Base-by-base conservation (phyloP, 1,140 invertebrate species). In the Phortica variegata region DNA sequence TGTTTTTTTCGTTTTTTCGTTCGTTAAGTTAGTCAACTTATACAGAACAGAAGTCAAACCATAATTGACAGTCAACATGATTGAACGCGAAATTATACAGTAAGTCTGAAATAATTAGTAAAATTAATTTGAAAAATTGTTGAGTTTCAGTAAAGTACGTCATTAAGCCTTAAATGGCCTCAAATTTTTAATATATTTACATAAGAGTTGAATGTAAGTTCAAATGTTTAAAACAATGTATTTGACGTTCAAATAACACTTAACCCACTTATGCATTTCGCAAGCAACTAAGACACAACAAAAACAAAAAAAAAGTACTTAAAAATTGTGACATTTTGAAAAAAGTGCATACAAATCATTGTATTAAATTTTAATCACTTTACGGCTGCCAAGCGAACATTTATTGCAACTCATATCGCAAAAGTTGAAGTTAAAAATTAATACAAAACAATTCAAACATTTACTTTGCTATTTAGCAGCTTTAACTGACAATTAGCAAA, bases 41-140 rank as follows among this genome's bases (percentile, higher is more conserved):
- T 20, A 32, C 15, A 2, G 18, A 23, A 6, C 32, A 13, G 23
- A 36, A 13, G 20, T 12, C 49, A 15, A 12, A 13, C 19, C 34
- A 3, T n/a, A 21, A 7, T 38, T 38, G 31, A 26, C 10, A 26
- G 5, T 43, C 51, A 51, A 12, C 23, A 69, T 69, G 65, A 69
- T 69, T 45, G 65, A 69, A 42, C 58, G 58, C 13, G 65, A 69
- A 65, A 69, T 69, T 38, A 61, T 69, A 16, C 65, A 69, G 65
- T 69, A 56, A 69, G 65, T 65, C 23, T 17, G 16, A 47, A 49
- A 19, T 17, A 38, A 10, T 8, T 38, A 19, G 18, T 38, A 38
- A 12, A 38, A 38, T 38, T 12, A 4, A 34, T 7, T 34, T 5
- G 12, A 5, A 34, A 10, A 4, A 34, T n/a, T 34, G 12, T 6